These are phyloP conservation scores for Synergus itoensis DNA, from an alignment of 2,888 invertebrate genomes.

Conservation along the genomic window DNA sequence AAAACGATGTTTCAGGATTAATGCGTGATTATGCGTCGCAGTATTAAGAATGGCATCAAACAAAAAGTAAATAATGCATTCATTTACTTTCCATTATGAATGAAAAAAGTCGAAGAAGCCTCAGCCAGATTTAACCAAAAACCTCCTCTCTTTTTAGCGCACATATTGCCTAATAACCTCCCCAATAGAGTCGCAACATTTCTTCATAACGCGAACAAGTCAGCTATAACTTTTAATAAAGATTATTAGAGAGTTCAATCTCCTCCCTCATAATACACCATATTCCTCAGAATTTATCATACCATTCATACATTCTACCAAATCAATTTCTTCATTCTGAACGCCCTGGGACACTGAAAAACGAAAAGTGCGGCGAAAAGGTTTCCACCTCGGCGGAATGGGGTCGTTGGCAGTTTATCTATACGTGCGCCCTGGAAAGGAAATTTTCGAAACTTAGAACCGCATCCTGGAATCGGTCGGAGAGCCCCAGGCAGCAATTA, in stretches of 20 bases:
- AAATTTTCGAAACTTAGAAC: conserved; percentile 38
- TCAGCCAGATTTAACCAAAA: not conserved
- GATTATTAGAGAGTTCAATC: conserved; percentile 41
- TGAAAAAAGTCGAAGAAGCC: not conserved
- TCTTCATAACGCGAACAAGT: conserved; percentile 44
- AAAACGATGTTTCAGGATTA: no score
- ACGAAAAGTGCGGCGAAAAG: not conserved
- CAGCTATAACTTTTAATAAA: conserved; percentile 51
- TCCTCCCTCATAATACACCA: conserved; percentile 10
- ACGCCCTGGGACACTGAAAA: conserved; percentile 19
- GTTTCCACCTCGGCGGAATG: conserved; percentile 33
- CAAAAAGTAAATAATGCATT: conserved; percentile 49
- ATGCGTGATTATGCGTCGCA: no score
- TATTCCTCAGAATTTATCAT: conserved; percentile 30
- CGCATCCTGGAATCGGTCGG: not conserved
- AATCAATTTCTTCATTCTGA: conserved; percentile 24
- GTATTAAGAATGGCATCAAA: conserved; percentile 55
- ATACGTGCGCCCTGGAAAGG: conserved; percentile 17
- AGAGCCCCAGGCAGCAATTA: conserved; percentile 64
- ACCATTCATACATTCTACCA: conserved; percentile 4
- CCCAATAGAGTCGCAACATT: conserved; percentile 40
- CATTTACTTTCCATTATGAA: not conserved
- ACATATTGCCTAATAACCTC: conserved; percentile 39
- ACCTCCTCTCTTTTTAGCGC: conserved; percentile 69
- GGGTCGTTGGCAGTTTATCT: conserved; percentile 42